Conservation (phyloP, 2,888 invertebrate species). For the Eucera pruinosa region DNA sequence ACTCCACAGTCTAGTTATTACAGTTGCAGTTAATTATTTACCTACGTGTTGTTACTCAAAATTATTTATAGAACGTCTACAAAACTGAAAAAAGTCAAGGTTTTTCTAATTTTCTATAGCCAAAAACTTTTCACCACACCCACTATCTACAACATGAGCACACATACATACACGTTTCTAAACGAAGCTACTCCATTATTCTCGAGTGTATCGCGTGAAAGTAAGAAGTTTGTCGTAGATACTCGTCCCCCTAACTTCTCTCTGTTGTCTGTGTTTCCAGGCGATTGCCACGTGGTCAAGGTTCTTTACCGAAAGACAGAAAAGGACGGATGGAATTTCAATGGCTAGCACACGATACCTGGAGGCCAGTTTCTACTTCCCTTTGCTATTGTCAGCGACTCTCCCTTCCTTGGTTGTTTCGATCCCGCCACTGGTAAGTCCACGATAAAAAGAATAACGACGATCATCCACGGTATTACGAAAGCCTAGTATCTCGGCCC, state of each 20-base stretch:
- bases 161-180: background rate
- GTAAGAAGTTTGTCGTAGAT: conserved; percentile 15
- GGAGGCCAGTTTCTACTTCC: background rate
- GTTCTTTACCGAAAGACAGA: conserved; percentile 3
- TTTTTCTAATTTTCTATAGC: too few species aligned
- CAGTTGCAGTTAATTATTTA: too few species aligned
- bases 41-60: too few species aligned
- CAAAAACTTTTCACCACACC: background rate
- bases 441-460: conserved; percentile 65
- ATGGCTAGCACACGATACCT: conserved; percentile 32
- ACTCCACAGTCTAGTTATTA: too few species aligned
- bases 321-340: conserved; percentile 54
- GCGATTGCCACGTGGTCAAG: conserved; percentile 31
- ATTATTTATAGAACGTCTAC: too few species aligned
- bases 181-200: background rate
- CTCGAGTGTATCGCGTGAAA: conserved; percentile 3
- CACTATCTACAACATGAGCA: background rate
- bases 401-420: conserved; percentile 38
- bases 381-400: conserved; percentile 46
- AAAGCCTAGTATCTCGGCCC: conserved; percentile 54
- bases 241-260: conserved; percentile 18
- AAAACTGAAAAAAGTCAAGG: too few species aligned
- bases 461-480: conserved; percentile 63
- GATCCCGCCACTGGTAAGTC: conserved; percentile 39
- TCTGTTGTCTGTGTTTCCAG: conserved; percentile 19